Evolutionary conservation across 2,888 invertebrate genomes (phyloP).

Genomic region (Hoplodrina blanda): DNA sequence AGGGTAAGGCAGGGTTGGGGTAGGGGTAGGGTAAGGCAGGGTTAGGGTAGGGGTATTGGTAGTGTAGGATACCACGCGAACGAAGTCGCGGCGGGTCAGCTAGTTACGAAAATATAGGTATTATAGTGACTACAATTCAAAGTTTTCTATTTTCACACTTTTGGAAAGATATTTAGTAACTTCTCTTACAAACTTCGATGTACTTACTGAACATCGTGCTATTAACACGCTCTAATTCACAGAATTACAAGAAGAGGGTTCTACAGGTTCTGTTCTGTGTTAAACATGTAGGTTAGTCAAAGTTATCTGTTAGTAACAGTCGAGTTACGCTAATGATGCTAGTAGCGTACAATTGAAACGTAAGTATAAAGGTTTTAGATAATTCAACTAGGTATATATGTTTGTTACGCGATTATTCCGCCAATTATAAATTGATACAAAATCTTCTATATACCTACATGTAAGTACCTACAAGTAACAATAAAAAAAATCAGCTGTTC

Average conservation of each 20-base stretch:
- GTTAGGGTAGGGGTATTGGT: too few relatives aligned
- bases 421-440: too few relatives aligned
- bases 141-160: constrained; percentile 46
- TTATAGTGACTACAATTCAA: constrained; percentile 23
- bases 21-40: too few relatives aligned
- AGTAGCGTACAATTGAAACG: neutral
- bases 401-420: too few relatives aligned
- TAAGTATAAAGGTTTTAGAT: neutral
- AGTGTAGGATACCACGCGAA: too few relatives aligned
- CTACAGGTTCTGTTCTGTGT: neutral
- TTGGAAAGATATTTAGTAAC: constrained; percentile 26
- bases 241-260: neutral
- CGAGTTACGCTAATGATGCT: neutral
- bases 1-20: too few relatives aligned
- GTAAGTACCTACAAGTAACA: too few relatives aligned
- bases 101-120: too few relatives aligned
- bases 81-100: too few relatives aligned
- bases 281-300: constrained; percentile 20
- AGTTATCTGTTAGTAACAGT: neutral
- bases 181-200: constrained; percentile 27
- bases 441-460: too few relatives aligned
- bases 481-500: too few relatives aligned
- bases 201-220: constrained; percentile 29
- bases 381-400: neutral
- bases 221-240: constrained; percentile 21